These are phyloP conservation scores for Caenorhabditis panamensis DNA, from an alignment of 2,888 invertebrate genomes.

Conservation along the genomic window DNA sequence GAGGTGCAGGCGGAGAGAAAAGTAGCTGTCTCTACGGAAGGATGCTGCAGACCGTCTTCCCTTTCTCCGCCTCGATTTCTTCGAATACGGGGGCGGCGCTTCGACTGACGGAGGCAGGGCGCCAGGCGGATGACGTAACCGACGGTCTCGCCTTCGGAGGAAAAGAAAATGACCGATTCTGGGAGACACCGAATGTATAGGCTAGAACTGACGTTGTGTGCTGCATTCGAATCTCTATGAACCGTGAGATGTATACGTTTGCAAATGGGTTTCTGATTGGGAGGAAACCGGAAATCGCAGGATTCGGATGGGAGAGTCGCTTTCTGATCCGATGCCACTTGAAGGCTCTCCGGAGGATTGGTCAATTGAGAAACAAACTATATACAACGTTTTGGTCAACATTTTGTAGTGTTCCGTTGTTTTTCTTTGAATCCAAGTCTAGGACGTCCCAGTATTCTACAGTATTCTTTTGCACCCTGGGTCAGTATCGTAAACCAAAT, in stretches of 20 bases:
- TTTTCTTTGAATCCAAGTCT: too few species aligned
- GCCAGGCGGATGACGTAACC: constrained; percentile 38
- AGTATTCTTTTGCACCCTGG: too few species aligned
- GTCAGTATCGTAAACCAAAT: too few species aligned
- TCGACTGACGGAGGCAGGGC: constrained; percentile 14
- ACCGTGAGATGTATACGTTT: constrained; percentile 34
- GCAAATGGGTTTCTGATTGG: constrained; percentile 22
- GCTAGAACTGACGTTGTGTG: constrained; percentile 43
- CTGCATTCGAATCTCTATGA: constrained; percentile 54
- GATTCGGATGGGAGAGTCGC: constrained; percentile 25
- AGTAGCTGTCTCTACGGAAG: constrained; percentile 18
- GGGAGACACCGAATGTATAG: constrained; percentile 30
- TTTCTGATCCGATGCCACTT: constrained; percentile 19
- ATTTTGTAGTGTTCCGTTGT: too few species aligned
- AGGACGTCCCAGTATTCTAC: too few species aligned
- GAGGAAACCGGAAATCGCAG: constrained; percentile 43
- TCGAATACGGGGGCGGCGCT: constrained; percentile 25
- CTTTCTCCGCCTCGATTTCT: constrained; percentile 4
- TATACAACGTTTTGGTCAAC: too few species aligned
- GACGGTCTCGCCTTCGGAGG: constrained; percentile 33
- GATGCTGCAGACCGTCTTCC: constrained; percentile 13
- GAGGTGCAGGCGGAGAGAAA: constrained; percentile 5
- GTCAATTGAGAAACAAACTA: too few species aligned
- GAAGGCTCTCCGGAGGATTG: neutral
- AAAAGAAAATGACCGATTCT: constrained; percentile 35